These are phyloP conservation scores for Acanthis flammea DNA, from an alignment of 2,797 vertebrate genomes.

Conservation along the genomic window DNA sequence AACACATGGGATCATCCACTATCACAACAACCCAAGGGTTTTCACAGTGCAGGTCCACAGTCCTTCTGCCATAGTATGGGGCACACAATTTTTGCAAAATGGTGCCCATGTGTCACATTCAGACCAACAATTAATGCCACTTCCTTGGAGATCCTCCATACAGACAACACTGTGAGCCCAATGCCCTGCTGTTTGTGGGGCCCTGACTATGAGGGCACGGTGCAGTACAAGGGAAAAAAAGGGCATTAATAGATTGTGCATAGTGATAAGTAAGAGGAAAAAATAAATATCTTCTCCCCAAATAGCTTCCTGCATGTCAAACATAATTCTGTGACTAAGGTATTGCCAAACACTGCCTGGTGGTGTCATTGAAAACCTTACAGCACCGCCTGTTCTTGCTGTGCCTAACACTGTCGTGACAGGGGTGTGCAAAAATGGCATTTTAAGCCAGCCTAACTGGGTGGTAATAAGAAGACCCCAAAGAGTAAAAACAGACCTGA, in stretches of 20 bases:
- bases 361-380: background rate
- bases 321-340: background rate
- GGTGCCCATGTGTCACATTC: background rate
- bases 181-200: background rate
- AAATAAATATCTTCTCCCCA: background rate
- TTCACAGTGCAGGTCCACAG: background rate
- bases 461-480: background rate
- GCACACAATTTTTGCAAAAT: background rate
- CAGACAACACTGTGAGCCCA: background rate
- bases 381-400: background rate
- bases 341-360: background rate
- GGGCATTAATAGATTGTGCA: background rate
- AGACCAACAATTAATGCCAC: background rate
- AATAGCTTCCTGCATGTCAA: background rate
- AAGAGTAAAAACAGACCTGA: background rate
- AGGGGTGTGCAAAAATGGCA: background rate
- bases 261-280: background rate
- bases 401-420: background rate
- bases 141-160: background rate
- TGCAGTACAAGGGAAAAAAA: background rate
- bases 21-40: background rate
- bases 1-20: background rate
- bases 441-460: background rate
- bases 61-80: background rate
- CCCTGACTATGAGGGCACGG: background rate